A percentile compares a stretch with the other conserved stretches of the same genome.
Conservation (phyloP, 2,888 invertebrate genomes). For the Ethmia dodecea region DNA sequence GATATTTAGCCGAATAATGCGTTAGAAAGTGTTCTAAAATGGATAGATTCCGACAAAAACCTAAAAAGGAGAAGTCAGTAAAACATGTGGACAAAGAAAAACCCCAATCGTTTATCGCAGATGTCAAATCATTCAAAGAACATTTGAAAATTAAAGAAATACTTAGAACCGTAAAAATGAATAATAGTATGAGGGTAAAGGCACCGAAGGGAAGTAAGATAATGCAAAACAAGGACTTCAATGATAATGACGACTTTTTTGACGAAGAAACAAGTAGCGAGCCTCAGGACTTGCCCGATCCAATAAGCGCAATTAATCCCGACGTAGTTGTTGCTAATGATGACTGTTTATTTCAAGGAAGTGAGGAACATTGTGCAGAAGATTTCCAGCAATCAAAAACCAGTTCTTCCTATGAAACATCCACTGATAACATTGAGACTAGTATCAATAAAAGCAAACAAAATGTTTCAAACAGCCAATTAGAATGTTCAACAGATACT, state of each 20-base stretch:
- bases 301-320: constrained; percentile 45
- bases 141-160: constrained; percentile 65
- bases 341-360: too few relatives aligned
- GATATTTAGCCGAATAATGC: constrained; percentile 6
- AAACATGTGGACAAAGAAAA: constrained; percentile 46
- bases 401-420: too few relatives aligned
- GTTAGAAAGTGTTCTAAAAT: constrained; percentile 25
- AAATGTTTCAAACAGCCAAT: not conserved
- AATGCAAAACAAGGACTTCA: constrained; percentile 55
- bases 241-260: constrained; percentile 44
- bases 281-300: constrained; percentile 18
- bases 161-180: constrained; percentile 63
- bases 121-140: constrained; percentile 58
- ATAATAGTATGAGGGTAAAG: constrained; percentile 59
- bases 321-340: constrained; percentile 28
- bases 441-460: not conserved
- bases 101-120: constrained; percentile 39
- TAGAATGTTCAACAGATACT: too few relatives aligned
- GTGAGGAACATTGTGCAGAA: constrained; percentile 13
- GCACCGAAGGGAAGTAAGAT: constrained; percentile 57
- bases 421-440: not conserved
- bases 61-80: constrained; percentile 46
- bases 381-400: constrained; percentile 4
- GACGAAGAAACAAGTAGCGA: constrained; percentile 22
- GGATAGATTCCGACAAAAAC: constrained; percentile 53